These are phyloP conservation scores for Diadumene lineata DNA, from an alignment of 92 coral and sea anemone species.

Conservation along the genomic window DNA sequence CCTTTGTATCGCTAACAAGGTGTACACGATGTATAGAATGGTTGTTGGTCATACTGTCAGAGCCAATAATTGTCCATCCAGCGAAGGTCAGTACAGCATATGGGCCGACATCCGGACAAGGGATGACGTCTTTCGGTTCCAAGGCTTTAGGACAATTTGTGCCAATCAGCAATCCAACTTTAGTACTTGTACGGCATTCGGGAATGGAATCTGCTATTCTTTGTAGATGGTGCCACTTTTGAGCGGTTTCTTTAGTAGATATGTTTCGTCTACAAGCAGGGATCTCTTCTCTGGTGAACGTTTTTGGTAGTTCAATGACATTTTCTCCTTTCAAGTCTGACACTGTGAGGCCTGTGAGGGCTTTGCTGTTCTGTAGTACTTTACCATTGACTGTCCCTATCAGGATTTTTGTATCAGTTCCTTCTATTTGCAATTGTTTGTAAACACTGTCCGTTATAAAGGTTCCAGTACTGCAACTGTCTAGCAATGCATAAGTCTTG, in stretches of 20 bases:
- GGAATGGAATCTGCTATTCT: constrained; percentile 32
- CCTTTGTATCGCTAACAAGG: neutral
- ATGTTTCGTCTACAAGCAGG: constrained; percentile 27
- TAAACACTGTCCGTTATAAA: constrained; percentile 32
- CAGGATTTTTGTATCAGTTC: constrained; percentile 33
- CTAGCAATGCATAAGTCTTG: constrained; percentile 46
- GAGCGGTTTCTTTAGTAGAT: constrained; percentile 15
- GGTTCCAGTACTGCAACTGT: constrained; percentile 46
- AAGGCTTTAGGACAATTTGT: constrained; percentile 39
- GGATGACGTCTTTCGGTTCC: constrained; percentile 32
- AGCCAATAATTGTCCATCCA: constrained; percentile 54
- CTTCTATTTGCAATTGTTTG: constrained; percentile 11
- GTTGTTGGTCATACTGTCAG: constrained; percentile 1
- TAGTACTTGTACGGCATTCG: neutral
- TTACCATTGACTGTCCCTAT: constrained; percentile 34
- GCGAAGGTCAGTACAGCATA: constrained; percentile 46
- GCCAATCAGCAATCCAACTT: constrained; percentile 34
- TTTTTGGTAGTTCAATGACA: constrained; percentile 29
- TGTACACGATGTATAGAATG: neutral
- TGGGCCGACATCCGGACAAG: constrained; percentile 24
- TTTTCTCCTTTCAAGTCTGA: constrained; percentile 40
- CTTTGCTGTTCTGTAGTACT: constrained; percentile 37
- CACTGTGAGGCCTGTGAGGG: constrained; percentile 30
- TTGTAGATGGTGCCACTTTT: constrained; percentile 33
- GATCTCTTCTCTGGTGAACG: constrained; percentile 32